Evolutionary conservation across 2,113 vertebrate genomes (phyloP).

Genomic region (Spheniscus mendiculus): DNA sequence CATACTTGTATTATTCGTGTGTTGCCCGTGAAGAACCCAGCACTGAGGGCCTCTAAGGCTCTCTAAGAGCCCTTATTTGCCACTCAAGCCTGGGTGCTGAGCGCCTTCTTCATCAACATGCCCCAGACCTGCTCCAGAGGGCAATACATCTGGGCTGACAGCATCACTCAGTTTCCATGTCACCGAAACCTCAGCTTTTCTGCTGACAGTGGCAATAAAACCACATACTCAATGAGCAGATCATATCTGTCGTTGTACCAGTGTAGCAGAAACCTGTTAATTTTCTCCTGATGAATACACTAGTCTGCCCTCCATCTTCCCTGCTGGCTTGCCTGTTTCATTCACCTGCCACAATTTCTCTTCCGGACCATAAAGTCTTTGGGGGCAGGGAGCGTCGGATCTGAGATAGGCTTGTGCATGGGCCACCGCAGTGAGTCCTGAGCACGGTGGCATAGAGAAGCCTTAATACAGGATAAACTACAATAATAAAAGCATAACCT

Average conservation of each 20-base stretch:
- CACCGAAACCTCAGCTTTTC: background rate
- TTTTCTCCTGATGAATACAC: background rate
- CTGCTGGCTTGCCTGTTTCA: background rate
- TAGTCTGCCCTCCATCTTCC: background rate
- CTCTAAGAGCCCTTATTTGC: background rate
- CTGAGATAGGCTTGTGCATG: background rate
- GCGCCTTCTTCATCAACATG: background rate
- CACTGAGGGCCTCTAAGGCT: background rate
- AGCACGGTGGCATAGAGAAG: background rate
- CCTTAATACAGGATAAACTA: background rate
- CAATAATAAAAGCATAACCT: background rate
- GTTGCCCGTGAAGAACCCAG: background rate
- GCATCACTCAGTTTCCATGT: background rate
- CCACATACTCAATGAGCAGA: background rate
- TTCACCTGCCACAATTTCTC: background rate
- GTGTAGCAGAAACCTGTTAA: background rate
- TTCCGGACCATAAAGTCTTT: background rate
- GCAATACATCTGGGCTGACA: background rate
- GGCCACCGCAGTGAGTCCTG: background rate
- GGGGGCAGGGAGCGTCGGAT: background rate
- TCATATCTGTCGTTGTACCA: background rate
- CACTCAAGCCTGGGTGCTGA: background rate
- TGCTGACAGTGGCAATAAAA: background rate
- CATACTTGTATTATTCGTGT: background rate
- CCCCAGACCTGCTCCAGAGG: background rate